Conservation (phyloP, 2,113 vertebrate species). For the Cranoglanis bouderius region DNA sequence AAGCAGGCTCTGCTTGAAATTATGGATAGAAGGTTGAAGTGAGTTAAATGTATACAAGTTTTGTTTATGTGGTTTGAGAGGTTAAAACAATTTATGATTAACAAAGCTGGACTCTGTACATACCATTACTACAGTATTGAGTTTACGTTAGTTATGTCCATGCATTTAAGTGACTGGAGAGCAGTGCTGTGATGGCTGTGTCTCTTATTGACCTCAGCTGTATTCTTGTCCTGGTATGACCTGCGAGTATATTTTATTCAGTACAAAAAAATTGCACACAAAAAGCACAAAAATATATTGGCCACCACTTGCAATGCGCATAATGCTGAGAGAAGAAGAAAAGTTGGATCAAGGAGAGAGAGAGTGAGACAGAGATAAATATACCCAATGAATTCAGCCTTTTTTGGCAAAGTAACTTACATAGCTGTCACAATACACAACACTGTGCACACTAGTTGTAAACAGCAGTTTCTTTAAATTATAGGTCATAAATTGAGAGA, state of each 20-base stretch:
- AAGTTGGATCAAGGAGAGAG: neutral
- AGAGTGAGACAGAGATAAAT: neutral
- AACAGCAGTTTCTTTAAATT: neutral
- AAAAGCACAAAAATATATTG: neutral
- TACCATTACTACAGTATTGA: neutral
- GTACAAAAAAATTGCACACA: neutral
- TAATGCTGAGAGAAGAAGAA: neutral
- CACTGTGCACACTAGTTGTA: neutral
- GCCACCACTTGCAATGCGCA: neutral
- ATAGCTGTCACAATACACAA: neutral
- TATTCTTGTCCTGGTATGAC: neutral
- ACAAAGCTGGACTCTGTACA: neutral
- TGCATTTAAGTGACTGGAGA: neutral
- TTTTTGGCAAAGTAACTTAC: neutral
- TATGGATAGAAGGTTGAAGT: neutral
- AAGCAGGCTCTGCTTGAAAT: neutral
- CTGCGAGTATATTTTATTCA: neutral
- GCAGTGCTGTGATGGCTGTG: neutral
- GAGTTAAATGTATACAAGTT: conserved; percentile 10
- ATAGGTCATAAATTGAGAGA: neutral
- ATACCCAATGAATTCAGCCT: neutral
- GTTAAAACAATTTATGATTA: conserved; percentile 8
- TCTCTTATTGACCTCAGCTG: neutral
- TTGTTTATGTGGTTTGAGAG: neutral
- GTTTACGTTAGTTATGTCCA: neutral